Evolutionary conservation across 2,888 invertebrate species (phyloP), one percentile per base, ranked within the genome.

Genomic region (Leucoptera coffeella): DNA sequence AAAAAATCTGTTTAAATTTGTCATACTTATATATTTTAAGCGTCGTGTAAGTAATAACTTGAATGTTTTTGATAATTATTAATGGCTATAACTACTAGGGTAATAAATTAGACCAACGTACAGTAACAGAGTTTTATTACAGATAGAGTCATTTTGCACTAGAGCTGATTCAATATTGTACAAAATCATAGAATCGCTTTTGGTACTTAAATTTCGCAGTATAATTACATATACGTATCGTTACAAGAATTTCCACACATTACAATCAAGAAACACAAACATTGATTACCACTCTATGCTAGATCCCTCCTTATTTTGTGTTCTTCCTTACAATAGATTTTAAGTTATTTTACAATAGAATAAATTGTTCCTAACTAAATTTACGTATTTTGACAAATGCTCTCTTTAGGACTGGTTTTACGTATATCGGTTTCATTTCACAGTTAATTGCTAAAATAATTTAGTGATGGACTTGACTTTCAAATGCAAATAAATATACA

Each of bases 101-200:
- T 27, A 35, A 31, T 30, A 35, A 34, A 36, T 35, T 30, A 33
- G 32, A 32, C 33, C 27, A 32, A 29, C 34, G 23, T 67, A 64
- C 60, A 60, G 67, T 69, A 69, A 69, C 69, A 69, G 69, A 69
- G 64, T 65, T 69, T 69, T 67, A 67, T 67, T 69, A 67, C 62
- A 62, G 56, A 57, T 65, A 62, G 56, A 57, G 65, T 49, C 61
- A 58, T 62, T 44, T 62, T 47, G 61, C 56, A 61, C 59, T 64
- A 49, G 60, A 64, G 67, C 9, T 7, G 17, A 64, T 56, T 60
- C 64, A 64, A 64, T 64, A 65, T 64, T 69, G 69, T 67, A 69
- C 67, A 69, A 53, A 65, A 64, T 60, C 50, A 62, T 56, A 57
- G 57, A 64, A 61, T 60, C 56, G 57, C 48, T 49, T 51, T 41